Evolutionary conservation across 2,113 vertebrate genomes (phyloP), one percentile per base, ranked within the genome.

Genomic region (Oxyura jamaicensis): DNA sequence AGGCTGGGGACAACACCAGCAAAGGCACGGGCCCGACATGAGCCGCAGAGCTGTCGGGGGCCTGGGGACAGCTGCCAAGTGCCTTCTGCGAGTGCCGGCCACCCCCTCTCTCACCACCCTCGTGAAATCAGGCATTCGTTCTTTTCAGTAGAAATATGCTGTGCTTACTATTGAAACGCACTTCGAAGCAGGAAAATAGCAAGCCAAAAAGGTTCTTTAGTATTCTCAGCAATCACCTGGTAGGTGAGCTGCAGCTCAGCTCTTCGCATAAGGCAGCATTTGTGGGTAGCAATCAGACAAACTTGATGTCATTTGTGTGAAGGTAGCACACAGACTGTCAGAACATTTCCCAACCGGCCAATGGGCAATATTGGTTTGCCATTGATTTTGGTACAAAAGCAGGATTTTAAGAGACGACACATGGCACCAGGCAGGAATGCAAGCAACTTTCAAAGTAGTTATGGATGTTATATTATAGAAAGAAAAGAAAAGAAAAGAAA

Each of bases 301-400:
- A 66, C 48, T 50, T 29, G 31, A 36, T 69, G 60, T 44, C 16
- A n/a, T 63, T 82, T 44, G 71, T 33, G 35, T 75, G 55, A 94
- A 72, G 68, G 86, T 39, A 50, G 93, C 72, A 58, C 83, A 36
- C 52, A 66, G 10, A 22, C 74, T 39, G 46, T 29, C 55, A 44
- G 42, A 8, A 28, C 36, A 26, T 21, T 66, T 69, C 90, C 86
- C 85, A 18, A 18, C 35, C 42, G 74, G 78, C 36, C 75, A 78
- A 74, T 31, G 76, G 62, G 58, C 69, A 94, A 75, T 83, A 91
- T 83, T 65, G 78, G 90, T 83, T 36, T 83, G 67, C 62, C 75
- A 77, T 48, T 63, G 86, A 86, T 94, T 95, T 92, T 93, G 83
- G 88, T 78, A 71, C 79, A 28, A 66, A 50, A 41, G 33, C 58